These are phyloP conservation scores for Cherax quadricarinatus DNA, from an alignment of 1,140 invertebrate genomes.

Conservation along the genomic window DNA sequence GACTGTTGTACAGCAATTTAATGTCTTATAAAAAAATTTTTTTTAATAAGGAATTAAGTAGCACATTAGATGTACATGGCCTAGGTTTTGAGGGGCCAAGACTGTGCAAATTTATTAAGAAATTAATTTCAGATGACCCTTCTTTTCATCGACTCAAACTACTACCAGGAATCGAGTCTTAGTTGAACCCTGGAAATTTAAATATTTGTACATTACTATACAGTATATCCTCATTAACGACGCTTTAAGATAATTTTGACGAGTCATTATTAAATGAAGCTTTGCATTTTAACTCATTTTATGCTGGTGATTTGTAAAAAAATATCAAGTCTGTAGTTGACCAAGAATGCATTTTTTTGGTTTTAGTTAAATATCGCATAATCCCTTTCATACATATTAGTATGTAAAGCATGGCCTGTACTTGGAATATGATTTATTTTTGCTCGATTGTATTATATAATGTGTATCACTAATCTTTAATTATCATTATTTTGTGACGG, in stretches of 20 bases:
- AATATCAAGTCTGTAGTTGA: background rate
- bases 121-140: background rate
- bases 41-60: background rate
- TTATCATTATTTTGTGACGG: too few species aligned
- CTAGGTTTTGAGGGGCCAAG: background rate
- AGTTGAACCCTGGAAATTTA: background rate
- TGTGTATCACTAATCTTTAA: too few species aligned
- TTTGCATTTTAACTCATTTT: background rate
- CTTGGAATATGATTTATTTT: too few species aligned
- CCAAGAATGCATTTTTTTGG: background rate
- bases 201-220: background rate
- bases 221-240: background rate
- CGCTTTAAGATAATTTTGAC: background rate
- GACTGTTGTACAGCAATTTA: background rate
- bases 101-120: constrained; percentile 9
- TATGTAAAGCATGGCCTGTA: too few species aligned
- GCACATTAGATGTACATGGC: background rate
- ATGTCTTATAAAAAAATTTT: background rate
- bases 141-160: background rate
- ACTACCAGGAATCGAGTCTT: background rate
- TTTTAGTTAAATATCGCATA: background rate
- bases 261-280: background rate
- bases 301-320: background rate
- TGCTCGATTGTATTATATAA: background rate
- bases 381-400: background rate